Evolutionary conservation across 2,113 vertebrate species (phyloP), one percentile per base, ranked within the genome.

Genomic region (Oreocharis arfaki): DNA sequence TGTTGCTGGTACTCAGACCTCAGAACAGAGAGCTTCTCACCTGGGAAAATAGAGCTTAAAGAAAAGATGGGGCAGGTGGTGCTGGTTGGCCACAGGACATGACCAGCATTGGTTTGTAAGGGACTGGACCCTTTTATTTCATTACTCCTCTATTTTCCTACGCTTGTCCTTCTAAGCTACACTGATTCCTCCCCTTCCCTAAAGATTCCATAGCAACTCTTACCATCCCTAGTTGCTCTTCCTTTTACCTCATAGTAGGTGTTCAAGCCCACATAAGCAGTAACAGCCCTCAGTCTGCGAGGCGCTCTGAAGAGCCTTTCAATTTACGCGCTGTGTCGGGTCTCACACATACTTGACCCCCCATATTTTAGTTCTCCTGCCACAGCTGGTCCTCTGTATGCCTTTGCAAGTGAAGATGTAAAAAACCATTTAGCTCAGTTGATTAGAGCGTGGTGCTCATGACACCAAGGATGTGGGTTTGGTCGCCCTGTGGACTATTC

Each of bases 251-350:
- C 15, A 5, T 1, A 2, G 39, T 19, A 47, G 35, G 3, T 42
- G 3, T 55, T 70, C 15, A 14, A 42, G 39, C 33, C 55, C n/a
- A n/a, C 10, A 1, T 4, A 1, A 21, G 56, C 42, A 55, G 20
- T 33, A 33, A 15, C 13, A 91, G 57, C 33, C 28, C 24, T 32
- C 52, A 32, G 28, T 47, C 18, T 71, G 24, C 0, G 0, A 73
- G 67, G 41, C 73, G 79, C 53, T 79, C 35, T 68, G 57, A 27
- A 22, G 42, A 65, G 12, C 42, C 21, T 59, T 68, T 83, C 52
- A 10, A 2, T 53, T 53, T 68, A 4, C 8, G 1, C 16, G 3
- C 28, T 1, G 0, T 57, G 26, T 12, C 10, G 2, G 42, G 5
- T 59, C 44, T 90, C 65, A 27, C 41, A 53, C 15, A 1, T 16